Conservation (phyloP, 2,113 vertebrate species). For the Pluvialis apricaria region DNA sequence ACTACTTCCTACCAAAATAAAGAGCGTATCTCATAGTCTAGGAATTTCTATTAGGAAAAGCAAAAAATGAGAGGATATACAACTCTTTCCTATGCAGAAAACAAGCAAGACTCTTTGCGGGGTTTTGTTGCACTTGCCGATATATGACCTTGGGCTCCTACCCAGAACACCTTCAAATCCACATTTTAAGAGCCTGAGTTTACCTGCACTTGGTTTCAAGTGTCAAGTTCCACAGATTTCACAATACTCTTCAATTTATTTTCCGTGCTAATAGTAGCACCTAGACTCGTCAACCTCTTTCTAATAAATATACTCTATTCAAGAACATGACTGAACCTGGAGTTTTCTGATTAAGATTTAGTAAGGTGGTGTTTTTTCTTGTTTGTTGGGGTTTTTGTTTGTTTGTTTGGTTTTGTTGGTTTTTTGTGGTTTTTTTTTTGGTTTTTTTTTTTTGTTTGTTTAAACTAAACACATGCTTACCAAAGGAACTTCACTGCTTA, state of each 20-base stretch:
- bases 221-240: neutral
- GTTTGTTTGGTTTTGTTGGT: neutral
- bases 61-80: neutral
- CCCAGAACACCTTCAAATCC: neutral
- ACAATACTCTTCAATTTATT: neutral
- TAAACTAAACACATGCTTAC: neutral
- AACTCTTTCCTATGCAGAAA: neutral
- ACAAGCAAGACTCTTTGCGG: neutral
- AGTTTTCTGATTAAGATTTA: neutral
- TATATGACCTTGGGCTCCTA: neutral
- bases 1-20: conserved; percentile 48
- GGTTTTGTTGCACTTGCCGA: neutral
- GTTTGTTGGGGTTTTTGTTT: too few relatives aligned
- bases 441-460: neutral
- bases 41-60: conserved; percentile 54
- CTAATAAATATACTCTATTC: neutral
- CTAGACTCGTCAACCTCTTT: neutral
- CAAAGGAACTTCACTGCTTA: neutral
- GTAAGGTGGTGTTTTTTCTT: neutral
- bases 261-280: neutral
- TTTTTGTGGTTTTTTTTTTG: too few relatives aligned
- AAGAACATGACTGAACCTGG: neutral
- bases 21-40: conserved; percentile 36
- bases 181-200: neutral
- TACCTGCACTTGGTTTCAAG: neutral